phyloP scores from a whole-genome alignment of 1,140 invertebrate genomes.

The Zaprionus nigranus region DNA sequence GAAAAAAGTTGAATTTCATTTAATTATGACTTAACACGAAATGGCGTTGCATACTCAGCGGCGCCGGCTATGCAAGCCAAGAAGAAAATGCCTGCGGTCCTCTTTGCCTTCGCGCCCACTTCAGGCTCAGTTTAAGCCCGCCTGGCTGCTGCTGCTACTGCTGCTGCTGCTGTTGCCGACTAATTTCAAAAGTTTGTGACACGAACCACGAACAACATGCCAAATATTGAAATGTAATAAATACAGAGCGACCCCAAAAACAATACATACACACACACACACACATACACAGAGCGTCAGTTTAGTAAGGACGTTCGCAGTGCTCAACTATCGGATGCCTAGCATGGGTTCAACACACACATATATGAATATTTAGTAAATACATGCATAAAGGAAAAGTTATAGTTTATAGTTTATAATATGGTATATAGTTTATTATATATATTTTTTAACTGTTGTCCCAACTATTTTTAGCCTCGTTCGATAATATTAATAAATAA shows the following conservation, averaged over 20 bases:
- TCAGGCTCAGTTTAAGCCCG: background rate
- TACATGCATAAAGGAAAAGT: no score
- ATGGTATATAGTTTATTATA: no score
- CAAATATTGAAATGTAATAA: conserved; percentile 76
- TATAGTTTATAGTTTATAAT: no score
- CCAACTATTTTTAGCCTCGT: no score
- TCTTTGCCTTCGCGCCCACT: background rate
- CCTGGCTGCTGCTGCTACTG: conserved; percentile 2
- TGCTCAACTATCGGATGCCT: conserved; percentile 8
- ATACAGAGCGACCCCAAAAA: conserved; percentile 43
- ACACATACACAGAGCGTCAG: conserved; percentile 17
- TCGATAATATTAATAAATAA: no score
- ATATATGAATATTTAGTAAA: no score
- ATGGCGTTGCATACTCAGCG: conserved; percentile 67
- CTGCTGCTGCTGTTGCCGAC: conserved; percentile 4
- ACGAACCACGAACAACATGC: conserved; percentile 58
- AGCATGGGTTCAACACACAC: background rate
- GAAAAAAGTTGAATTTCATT: conserved; percentile 68
- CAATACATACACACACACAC: conserved; percentile 12
- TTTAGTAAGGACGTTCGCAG: background rate
- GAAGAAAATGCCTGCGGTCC: conserved; percentile 39
- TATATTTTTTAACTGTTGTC: no score
- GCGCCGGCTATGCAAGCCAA: conserved; percentile 61
- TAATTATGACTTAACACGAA: conserved; percentile 79
- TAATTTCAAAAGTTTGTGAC: conserved; percentile 59